phyloP scores from a whole-genome alignment of 2,113 vertebrate species.

The Chaenocephalus aceratus region DNA sequence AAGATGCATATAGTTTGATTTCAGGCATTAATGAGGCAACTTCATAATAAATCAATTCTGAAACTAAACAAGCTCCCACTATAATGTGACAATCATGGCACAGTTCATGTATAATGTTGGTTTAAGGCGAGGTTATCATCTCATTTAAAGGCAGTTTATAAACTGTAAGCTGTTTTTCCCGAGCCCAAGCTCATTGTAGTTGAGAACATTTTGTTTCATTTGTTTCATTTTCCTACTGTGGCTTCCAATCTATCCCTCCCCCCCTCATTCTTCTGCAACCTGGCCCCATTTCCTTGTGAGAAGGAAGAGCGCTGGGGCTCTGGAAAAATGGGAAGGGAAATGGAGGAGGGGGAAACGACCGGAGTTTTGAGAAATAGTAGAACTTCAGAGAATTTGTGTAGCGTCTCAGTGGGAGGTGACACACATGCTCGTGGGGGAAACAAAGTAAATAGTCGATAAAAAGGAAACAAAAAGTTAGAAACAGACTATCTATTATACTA shows the following conservation, averaged over 20 bases:
- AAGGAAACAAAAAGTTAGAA: not conserved
- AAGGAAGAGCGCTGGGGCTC: conserved; percentile 59
- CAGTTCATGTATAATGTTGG: not conserved
- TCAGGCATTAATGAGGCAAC: not conserved
- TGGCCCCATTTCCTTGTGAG: conserved; percentile 56
- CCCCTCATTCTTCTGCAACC: conserved; percentile 59
- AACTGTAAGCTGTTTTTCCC: conserved; percentile 25
- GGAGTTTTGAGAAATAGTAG: conserved; percentile 39
- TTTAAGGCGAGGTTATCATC: conserved; percentile 19
- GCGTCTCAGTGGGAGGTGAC: conserved; percentile 2
- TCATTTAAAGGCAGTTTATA: conserved; percentile 27
- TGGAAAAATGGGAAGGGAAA: conserved; percentile 55
- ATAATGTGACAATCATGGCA: not conserved
- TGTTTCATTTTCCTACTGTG: conserved; percentile 69
- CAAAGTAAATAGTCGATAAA: not conserved
- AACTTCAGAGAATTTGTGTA: conserved; percentile 37
- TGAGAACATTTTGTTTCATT: conserved; percentile 80
- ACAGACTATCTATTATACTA: not conserved
- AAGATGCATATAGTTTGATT: not conserved
- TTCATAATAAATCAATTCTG: not conserved
- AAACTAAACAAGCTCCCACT: not conserved
- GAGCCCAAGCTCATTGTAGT: conserved; percentile 38
- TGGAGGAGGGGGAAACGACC: not conserved
- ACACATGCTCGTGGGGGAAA: not conserved
- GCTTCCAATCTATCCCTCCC: conserved; percentile 79